Conservation (phyloP, 2,113 vertebrate genomes). For the Chamaea fasciata region DNA sequence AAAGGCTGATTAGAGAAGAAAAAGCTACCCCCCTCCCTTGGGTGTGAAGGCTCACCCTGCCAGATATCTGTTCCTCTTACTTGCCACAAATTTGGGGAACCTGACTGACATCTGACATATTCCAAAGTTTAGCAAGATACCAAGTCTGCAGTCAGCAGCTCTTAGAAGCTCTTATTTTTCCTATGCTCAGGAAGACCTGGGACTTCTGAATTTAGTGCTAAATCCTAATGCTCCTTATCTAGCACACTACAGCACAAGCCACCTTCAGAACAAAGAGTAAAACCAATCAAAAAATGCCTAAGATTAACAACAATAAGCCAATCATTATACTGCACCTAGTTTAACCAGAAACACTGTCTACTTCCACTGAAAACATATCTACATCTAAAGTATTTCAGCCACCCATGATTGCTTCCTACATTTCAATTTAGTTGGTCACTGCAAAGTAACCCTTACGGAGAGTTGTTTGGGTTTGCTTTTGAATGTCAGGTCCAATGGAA, state of each 20-base stretch:
- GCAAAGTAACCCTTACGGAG: fast-evolving
- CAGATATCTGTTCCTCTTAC: not conserved
- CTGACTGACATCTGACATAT: not conserved
- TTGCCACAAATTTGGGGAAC: fast-evolving
- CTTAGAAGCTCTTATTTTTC: not conserved
- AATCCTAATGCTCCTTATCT: not conserved
- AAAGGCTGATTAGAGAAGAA: not conserved
- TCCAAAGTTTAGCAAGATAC: not conserved
- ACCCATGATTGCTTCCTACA: not conserved
- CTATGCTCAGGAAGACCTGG: fast-evolving
- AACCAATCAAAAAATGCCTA: not conserved
- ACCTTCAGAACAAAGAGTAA: not conserved
- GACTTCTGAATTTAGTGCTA: not conserved
- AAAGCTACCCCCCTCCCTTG: not conserved
- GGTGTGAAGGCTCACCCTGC: not conserved
- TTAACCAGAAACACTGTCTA: not conserved
- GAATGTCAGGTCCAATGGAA: not conserved
- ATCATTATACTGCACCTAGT: not conserved
- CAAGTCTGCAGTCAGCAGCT: not conserved
- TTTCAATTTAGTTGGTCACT: not conserved
- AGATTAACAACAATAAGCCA: not conserved
- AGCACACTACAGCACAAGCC: not conserved
- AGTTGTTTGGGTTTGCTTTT: not conserved
- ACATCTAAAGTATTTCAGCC: not conserved
- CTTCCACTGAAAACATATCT: not conserved